phyloP scores from a whole-genome alignment of 1,140 invertebrate species.

The Drosophila takahashii region DNA sequence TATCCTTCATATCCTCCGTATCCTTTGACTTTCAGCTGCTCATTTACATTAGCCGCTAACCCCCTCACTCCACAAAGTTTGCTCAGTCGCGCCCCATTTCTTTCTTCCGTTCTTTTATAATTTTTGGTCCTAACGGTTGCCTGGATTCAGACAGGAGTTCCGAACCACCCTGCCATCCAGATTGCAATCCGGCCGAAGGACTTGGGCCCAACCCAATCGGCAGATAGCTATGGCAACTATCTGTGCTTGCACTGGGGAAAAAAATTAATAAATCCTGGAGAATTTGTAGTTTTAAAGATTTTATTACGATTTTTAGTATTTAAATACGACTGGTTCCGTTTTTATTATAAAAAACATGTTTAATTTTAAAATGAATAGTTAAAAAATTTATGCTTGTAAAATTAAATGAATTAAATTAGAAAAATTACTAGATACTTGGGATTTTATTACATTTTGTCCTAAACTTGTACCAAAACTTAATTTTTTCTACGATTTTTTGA shows the following conservation, averaged over 20 bases:
- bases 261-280: background rate
- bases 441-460: no score
- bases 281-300: background rate
- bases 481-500: no score
- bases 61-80: slow-evolving; percentile 10
- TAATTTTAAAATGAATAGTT: no score
- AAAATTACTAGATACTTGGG: no score
- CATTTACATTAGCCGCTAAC: slow-evolving; percentile 33
- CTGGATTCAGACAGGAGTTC: slow-evolving; percentile 20
- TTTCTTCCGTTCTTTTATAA: background rate
- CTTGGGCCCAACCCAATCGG: slow-evolving; percentile 35
- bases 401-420: no score
- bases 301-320: no score
- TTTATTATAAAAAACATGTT: no score
- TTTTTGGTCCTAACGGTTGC: slow-evolving; percentile 54
- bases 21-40: slow-evolving; percentile 47
- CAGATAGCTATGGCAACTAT: slow-evolving; percentile 73
- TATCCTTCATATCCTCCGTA: slow-evolving; percentile 10
- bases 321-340: no score
- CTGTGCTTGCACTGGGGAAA: slow-evolving; percentile 34
- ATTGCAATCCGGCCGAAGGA: slow-evolving; percentile 28
- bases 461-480: no score
- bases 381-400: no score
- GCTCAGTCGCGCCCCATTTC: slow-evolving; percentile 20
- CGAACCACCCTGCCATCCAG: slow-evolving; percentile 39